Evolutionary conservation across 2,113 vertebrate species (phyloP).

Genomic region (Phyllostomus discolor): DNA sequence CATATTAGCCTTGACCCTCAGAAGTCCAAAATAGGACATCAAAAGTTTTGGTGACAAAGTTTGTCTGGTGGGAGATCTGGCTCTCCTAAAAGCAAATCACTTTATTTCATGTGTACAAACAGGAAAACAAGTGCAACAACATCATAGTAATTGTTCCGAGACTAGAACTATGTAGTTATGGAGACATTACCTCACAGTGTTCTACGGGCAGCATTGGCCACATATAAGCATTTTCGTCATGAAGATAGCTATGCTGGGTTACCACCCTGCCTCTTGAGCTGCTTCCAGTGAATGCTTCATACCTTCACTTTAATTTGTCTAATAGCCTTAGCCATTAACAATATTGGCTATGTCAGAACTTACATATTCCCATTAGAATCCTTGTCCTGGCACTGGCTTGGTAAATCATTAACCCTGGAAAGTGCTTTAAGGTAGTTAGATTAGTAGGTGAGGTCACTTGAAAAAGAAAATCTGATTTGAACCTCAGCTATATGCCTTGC

Average conservation of each 20-base stretch:
- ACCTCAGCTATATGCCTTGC: not conserved
- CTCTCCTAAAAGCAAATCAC: not conserved
- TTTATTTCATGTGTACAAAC: not conserved
- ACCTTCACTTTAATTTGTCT: not conserved
- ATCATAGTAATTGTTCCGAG: not conserved
- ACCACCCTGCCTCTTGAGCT: not conserved
- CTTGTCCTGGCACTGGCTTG: not conserved
- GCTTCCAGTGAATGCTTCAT: not conserved
- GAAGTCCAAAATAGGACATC: not conserved
- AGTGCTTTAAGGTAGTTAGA: not conserved
- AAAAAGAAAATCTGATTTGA: conserved; percentile 13
- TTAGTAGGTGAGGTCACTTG: conserved; percentile 13
- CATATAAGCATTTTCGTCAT: not conserved
- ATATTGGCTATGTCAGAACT: not conserved
- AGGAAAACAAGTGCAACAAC: not conserved
- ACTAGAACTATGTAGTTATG: conserved; percentile 26
- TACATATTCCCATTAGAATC: not conserved
- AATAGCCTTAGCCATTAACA: not conserved
- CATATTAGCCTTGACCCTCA: not conserved
- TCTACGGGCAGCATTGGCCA: not conserved
- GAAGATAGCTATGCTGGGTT: not conserved
- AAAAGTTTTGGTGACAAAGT: not conserved
- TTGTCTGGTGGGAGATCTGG: not conserved
- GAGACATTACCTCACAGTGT: conserved; percentile 18
- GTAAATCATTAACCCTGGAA: not conserved